These are phyloP conservation scores for Fulmarus glacialis DNA, from an alignment of 2,113 vertebrate genomes.

Conservation along the genomic window DNA sequence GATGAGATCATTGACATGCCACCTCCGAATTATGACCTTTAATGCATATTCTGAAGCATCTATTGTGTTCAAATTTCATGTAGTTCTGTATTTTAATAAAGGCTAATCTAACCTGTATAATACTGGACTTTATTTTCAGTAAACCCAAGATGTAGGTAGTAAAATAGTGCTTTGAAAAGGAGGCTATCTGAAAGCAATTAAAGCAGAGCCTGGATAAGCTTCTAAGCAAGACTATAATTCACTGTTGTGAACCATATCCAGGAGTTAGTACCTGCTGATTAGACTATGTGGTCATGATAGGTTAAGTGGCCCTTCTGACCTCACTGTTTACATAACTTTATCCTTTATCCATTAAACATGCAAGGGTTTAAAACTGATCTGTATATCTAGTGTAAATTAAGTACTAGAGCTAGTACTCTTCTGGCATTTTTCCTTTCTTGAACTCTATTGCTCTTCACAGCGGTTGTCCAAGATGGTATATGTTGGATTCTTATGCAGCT, in stretches of 20 bases:
- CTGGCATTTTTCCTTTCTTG: not conserved
- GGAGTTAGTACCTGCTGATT: not conserved
- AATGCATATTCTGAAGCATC: not conserved
- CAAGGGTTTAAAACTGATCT: not conserved
- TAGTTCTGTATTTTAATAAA: slow-evolving; percentile 65
- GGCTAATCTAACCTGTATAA: not conserved
- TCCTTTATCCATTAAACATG: not conserved
- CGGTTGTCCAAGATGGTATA: not conserved
- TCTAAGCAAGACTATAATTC: not conserved
- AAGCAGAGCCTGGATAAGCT: not conserved
- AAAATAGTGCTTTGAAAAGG: not conserved
- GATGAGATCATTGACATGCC: slow-evolving; percentile 75
- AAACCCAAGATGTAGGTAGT: not conserved
- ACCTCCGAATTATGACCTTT: slow-evolving; percentile 45
- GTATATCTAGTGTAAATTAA: not conserved
- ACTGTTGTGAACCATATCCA: not conserved
- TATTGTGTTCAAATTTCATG: not conserved
- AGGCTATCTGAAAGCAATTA: not conserved
- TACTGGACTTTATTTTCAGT: not conserved
- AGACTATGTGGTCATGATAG: not conserved
- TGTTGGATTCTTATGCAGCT: not conserved
- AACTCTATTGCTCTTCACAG: not conserved
- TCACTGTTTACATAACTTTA: not conserved
- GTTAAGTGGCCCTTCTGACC: not conserved
- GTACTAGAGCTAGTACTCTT: not conserved